Evolutionary conservation across 2,888 invertebrate species (phyloP), one percentile per base, ranked within the genome.

Genomic region (Ophion slaviceki): DNA sequence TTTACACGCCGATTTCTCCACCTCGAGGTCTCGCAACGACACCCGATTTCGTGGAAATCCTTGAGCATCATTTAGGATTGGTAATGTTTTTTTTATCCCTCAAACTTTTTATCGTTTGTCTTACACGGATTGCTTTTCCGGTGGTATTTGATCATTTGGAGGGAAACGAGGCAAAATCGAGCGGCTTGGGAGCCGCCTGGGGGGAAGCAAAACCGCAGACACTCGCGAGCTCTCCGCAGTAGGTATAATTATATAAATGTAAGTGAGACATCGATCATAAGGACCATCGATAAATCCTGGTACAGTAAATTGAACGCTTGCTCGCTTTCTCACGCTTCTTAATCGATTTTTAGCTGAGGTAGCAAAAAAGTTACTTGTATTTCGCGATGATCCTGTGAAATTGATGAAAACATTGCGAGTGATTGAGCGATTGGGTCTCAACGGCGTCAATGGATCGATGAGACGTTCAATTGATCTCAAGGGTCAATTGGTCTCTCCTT

Each of bases 21-120:
- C 17, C 11, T 61, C 11, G 20, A 61, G 7, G 20, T 45, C 28
- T 45, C 71, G 59, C 59, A 71, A 71, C 45, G 76, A 66, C 47
- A 14, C 70, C 61, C 57, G 71, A 66, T 80, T 88, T 89, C 87
- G 83, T 84, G 71, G 80, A 90, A 88, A 82, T 88, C 86, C 85
- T 88, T 86, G 86, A 76, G 53, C 77, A 24, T 81, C 36, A 32
- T 57, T 11, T 14, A 57, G 14, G 62, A 77, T 47, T 5, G 10
- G 40, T 40, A 40, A 40, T 40, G 1, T 40, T 40, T 40, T 40
- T 40, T 40, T 40, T 0, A 1, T 40, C 40, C 57, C 28, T 36
- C 24, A 7, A 20, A 45, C 64, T 75, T 77, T 76, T 40, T 77
- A 64, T 81, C 28, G 32, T 47, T 20, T 40, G 17, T 36, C 47